Base-by-base conservation (phyloP, 2,113 vertebrate genomes). In the Dromaius novaehollandiae region DNA sequence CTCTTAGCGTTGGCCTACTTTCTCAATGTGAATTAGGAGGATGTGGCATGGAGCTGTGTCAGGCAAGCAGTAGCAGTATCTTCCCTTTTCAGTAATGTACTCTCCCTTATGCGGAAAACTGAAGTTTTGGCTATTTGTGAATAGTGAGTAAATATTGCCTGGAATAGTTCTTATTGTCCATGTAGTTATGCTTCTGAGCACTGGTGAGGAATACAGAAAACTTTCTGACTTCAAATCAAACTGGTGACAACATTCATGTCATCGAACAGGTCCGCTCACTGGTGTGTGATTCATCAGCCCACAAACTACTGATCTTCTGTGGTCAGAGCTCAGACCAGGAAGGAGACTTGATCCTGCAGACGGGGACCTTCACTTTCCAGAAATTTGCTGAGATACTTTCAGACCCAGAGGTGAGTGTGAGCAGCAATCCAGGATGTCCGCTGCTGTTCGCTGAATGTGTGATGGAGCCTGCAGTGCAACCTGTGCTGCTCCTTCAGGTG, bases 241-340 rank as follows among this genome's bases (percentile, higher is more conserved):
- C 11, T 17, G 7, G 48, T 71, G 71, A 82, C 32, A 56, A 17
- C 44, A 28, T 25, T 76, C 24, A 32, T 88, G 56, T 86, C 2
- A 1, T 44, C 88, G 11, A 28, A 92, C 84, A 99, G 99, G 98
- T 99, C 89, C 97, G 96, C 87, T 97, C 98, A n/a, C 98, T 99
- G 85, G 95, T 99, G 92, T 99, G 98, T n/a, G 98, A 99, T 95
- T 84, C 97, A 32, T 98, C 99, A 73, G 97, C 97, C 70, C 97
- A 99, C 96, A 99, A 99, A 97, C 97, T 99, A 60, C 96, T 99
- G 76, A 98, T 99, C 86, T 96, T 99, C 84, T 99, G 99, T 68
- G 99, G 99, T n/a, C 99, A 99, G 96, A 99, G 98, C 95, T 98
- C 98, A 69, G 99, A 99, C 64, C 99, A 99, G 82, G 98, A 98